Base-by-base conservation (phyloP, 2,888 invertebrate genomes). In the Drosophila pegasa region DNA sequence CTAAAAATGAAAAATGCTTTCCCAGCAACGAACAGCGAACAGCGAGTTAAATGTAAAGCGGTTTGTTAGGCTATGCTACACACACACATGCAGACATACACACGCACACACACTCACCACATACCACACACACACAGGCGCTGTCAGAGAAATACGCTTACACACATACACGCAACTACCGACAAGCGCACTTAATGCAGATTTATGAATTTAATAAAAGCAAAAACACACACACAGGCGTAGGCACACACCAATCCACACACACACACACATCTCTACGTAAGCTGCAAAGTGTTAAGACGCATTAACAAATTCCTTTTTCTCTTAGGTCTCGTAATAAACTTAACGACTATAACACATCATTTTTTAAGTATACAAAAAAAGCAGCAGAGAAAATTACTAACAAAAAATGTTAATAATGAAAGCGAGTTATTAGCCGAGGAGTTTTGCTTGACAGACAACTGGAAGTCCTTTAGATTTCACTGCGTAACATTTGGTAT, bases 181-280 rank as follows among this genome's bases (percentile, higher is more conserved):
- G 35, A 54, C 55, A 74, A 64, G 59, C 57, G 70, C 65, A 65
- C 57, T 80, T 84, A 84, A 87, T 87, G 87, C 82, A 84, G 85
- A 84, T 87, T 84, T 84, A 84, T 84, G 87, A 75, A 81, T 87
- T 84, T 87, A 84, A 87, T 87, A 87, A 84, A 71, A 65, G 55
- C 58, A 43, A 58, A 45, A 37, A 54, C 55, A 61, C 48, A 65
- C 64, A 65, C 22, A 40, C 41, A 51, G n/a, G n/a, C n/a, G n/a
- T n/a, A n/a, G n/a, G n/a, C n/a, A 40, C 12, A 40, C 12, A 40
- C 9, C 8, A 5, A 12, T n/a, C n/a, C 58, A 40, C 64, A 40
- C 29, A 51, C 51, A 58, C 51, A 61, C 62, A 64, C 16, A 48
- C 40, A 47, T 27, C 38, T 45, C n/a, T 51, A 20, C 41, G 47